Base-by-base conservation (phyloP, 2,888 invertebrate species). In the Cheilosia vernalis region DNA sequence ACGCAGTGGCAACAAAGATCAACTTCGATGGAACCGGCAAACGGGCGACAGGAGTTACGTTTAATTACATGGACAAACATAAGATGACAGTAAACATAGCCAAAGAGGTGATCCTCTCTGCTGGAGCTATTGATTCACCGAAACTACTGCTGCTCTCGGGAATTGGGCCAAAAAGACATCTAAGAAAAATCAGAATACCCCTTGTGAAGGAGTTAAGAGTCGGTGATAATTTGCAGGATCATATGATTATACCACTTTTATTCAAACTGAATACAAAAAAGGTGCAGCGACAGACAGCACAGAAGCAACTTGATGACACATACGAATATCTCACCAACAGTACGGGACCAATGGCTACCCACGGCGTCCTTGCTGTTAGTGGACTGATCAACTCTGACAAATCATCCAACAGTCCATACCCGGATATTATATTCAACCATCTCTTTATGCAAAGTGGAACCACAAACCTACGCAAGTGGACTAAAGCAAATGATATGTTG, bases 211-310 rank as follows among this genome's bases (percentile, higher is more conserved):
- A 89, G 53, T 67, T 89, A n/a, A 40, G 53, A 73, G 96, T 96
- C 0, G 96, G 96, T 1, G 93, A 95, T 87, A 95, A 96, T 89
- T 92, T 96, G 0, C 96, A 96, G 91, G 96, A 97, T 89, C 96
- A 97, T 90, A 94, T 95, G 47, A 95, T 94, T 0, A 92, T 94
- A 4, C 87, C 87, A 5, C 0, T 89, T 4, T 66, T 88, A 13
- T 79, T 88, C 13, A 87, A 87, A 56, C 91, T 93, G 88, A 93
- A 93, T 2, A 81, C 73, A 1, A 72, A 81, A 5, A 73, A 21
- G 13, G 69, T 85, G 1, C n/a, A 64, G 5, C 49, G 79, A n/a
- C 10, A 63, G 0, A 63, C 85, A 10, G 7, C 19, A 10, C 78
- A 67, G 13, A 73, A 87, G 1, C 5, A 77, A 2, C 33, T 89